Conservation (phyloP, 23 tunicate species). For the Oikopleura dioica region DNA sequence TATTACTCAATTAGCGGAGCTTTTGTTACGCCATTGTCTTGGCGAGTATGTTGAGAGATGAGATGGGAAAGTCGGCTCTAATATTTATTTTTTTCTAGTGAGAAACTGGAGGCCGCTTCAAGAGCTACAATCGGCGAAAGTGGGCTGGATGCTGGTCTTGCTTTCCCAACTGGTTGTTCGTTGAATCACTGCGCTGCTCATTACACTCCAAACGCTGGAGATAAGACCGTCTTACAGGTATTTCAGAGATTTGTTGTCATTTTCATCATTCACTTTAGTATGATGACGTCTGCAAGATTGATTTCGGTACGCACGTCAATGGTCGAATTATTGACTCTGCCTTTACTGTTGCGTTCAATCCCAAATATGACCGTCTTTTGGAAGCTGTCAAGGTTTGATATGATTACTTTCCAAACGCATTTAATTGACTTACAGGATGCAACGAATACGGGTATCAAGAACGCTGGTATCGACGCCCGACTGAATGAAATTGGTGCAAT, state of each 20-base stretch:
- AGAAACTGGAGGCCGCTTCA: conserved; percentile 47
- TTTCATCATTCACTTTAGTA: conserved; percentile 15
- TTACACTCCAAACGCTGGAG: conserved; percentile 98
- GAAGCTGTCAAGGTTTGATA: conserved; percentile 48
- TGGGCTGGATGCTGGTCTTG: conserved; percentile 58
- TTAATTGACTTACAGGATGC: conserved; percentile 31
- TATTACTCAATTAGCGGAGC: conserved; percentile 3
- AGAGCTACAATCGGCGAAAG: conserved; percentile 50
- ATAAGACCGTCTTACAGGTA: conserved; percentile 44
- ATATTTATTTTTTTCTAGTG: conserved; percentile 21
- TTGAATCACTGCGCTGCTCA: conserved; percentile 95
- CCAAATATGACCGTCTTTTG: conserved; percentile 60
- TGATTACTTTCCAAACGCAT: neutral
- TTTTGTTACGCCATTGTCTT: neutral
- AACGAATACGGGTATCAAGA: conserved; percentile 73
- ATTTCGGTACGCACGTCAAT: conserved; percentile 94
- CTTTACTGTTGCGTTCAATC: conserved; percentile 84
- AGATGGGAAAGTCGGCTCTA: neutral
- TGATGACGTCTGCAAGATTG: conserved; percentile 96
- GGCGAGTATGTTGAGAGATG: neutral
- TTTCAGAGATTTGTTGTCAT: too few relatives aligned
- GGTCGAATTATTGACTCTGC: conserved; percentile 91
- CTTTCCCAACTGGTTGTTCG: conserved; percentile 89
- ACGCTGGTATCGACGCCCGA: conserved; percentile 82
- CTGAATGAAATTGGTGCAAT: conserved; percentile 69